Percentiles rank a stretch among this genome's conserved stretches.
These are phyloP conservation scores for Percina caprodes DNA, from an alignment of 2,113 vertebrate species.

Conservation along the genomic window DNA sequence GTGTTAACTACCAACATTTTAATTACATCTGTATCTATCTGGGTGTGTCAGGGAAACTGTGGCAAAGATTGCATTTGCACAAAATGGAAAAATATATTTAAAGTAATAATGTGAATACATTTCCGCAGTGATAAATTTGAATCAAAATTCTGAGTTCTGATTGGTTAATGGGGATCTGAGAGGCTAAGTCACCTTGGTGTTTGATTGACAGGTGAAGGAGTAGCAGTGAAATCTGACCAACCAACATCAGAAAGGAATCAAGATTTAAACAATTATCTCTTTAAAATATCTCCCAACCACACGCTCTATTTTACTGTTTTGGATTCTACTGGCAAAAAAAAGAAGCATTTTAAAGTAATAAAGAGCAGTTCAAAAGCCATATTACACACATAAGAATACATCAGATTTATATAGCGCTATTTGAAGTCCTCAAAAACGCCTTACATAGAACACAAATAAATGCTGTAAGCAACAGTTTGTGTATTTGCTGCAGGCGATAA, in stretches of 20 bases:
- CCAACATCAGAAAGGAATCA: neutral
- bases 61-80: slow-evolving; percentile 42
- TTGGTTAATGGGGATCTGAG: neutral
- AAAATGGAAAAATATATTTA: neutral
- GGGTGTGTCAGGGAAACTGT: slow-evolving; percentile 38
- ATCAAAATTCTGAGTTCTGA: neutral
- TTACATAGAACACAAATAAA: too few relatives aligned
- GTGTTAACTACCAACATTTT: slow-evolving; percentile 21
- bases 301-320: neutral
- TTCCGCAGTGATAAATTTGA: neutral
- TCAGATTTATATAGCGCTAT: too few relatives aligned
- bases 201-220: neutral
- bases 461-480: slow-evolving; percentile 1
- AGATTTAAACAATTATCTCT: neutral
- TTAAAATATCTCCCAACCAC: neutral
- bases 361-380: slow-evolving; percentile 31
- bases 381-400: neutral
- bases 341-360: neutral
- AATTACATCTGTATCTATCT: slow-evolving; percentile 27
- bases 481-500: slow-evolving; percentile 3
- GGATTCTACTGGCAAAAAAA: neutral
- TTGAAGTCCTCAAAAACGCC: too few relatives aligned
- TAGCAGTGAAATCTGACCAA: neutral
- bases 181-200: neutral
- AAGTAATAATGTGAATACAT: neutral